Percentiles rank a stretch among this genome's conserved stretches.
These are phyloP conservation scores for Sylvilagus bachmani DNA, from an alignment of 2,113 vertebrate species.

Conservation along the genomic window DNA sequence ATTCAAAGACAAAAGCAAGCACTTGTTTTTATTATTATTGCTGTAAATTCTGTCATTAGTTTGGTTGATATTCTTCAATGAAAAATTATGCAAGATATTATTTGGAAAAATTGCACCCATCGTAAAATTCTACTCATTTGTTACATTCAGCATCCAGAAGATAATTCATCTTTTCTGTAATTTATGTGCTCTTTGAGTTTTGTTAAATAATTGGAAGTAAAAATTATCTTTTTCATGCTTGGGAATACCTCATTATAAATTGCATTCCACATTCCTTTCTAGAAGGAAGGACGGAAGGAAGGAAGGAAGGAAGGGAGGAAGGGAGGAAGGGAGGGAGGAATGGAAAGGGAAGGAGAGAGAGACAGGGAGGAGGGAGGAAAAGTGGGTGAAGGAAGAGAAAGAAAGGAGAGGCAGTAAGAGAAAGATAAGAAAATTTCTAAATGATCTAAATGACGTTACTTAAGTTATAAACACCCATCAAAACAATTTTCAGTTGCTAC, in stretches of 20 bases:
- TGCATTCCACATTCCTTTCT: neutral
- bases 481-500: constrained; percentile 37
- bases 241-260: constrained; percentile 26
- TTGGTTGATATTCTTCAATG: neutral
- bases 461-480: constrained; percentile 18
- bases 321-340: neutral
- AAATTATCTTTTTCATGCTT: neutral
- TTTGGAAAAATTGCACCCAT: constrained; percentile 3
- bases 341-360: neutral
- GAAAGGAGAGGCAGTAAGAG: neutral
- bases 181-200: constrained; percentile 19
- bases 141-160: neutral
- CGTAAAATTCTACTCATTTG: constrained; percentile 29
- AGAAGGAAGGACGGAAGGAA: neutral
- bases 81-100: constrained; percentile 38
- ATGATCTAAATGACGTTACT: constrained; percentile 20
- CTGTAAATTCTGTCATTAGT: constrained; percentile 33
- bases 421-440: neutral
- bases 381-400: neutral
- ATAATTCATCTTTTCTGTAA: constrained; percentile 15
- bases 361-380: neutral
- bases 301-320: neutral
- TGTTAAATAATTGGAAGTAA: neutral
- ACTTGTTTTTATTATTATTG: constrained; percentile 38
- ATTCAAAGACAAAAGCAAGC: constrained; percentile 55